Base-by-base conservation (phyloP, 92 coral and sea anemone genomes). In the Porites rus region DNA sequence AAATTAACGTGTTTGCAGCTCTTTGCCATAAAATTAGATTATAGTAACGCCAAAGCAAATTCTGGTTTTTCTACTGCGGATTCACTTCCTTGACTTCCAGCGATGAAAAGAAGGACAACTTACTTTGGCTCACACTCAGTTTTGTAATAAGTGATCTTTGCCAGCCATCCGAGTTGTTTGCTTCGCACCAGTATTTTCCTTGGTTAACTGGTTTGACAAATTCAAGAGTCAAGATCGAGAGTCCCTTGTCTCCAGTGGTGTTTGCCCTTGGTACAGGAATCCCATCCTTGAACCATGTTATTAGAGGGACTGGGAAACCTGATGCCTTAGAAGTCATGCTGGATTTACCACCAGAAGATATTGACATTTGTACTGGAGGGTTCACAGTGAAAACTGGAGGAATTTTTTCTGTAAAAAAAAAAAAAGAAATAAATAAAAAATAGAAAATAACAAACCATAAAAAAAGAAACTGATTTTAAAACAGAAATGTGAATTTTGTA, bases 151-250 rank as follows among this genome's bases (percentile, higher is more conserved):
- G 19, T 62, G 81, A 64, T 51, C 51, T 19, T 14, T 56, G 61
- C 81, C 58, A 63, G 52, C 81, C 81, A 9, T 77, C 68, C 1
- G 76, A 31, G 31, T 62, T 82, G 8, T 51, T 82, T 10, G 82
- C 91, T 16, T 67, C 77, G 53, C 91, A 88, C 83, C 69, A 74
- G 60, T 82, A 88, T 19, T 19, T 43, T 11, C 91, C 91, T 62
- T 77, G 71, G 20, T 77, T 7, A 13, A 31, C 19, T 19, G 28
- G 10, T 7, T 56, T 14, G 58, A 70, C 84, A 12, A 87, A 59
- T 22, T 78, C 31, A 11, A 91, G 28, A 31, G 14, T 19, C 21
- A 91, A 53, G 19, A 56, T 25, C 16, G 88, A 74, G n/a, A 17
- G 19, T 6, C 74, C 81, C 21, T 18, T 76, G 7, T 20, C 20